Conservation (phyloP, 2,888 invertebrate genomes). For the Anoncus sp. region DNA sequence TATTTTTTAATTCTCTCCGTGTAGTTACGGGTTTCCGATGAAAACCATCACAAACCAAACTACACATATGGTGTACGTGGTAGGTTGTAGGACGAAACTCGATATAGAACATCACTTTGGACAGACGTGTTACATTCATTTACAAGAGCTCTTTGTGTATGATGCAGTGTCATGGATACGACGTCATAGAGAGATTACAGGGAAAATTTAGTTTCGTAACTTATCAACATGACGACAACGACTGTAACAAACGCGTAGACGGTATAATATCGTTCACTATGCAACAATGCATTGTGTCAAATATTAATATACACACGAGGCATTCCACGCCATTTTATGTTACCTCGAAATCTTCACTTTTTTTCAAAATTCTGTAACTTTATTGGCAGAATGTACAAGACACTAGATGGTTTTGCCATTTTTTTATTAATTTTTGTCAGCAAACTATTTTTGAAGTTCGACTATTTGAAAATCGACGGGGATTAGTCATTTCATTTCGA, state of each 20-base stretch:
- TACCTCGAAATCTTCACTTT: too few relatives aligned
- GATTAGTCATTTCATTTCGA: too few relatives aligned
- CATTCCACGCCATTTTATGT: too few relatives aligned
- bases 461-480: too few relatives aligned
- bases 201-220: conserved; percentile 40
- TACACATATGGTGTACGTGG: background rate
- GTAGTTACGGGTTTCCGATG: background rate
- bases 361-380: too few relatives aligned
- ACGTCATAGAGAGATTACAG: conserved; percentile 10
- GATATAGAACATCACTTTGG: background rate
- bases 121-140: background rate
- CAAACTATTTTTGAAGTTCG: too few relatives aligned
- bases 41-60: background rate
- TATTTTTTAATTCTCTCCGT: background rate
- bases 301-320: too few relatives aligned
- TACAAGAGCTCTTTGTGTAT: background rate
- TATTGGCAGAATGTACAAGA: too few relatives aligned
- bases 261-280: background rate
- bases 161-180: background rate
- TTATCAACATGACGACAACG: conserved; percentile 33
- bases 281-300: background rate
- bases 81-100: background rate
- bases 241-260: background rate
- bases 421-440: too few relatives aligned
- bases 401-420: too few relatives aligned